Percentiles rank a stretch among this genome's conserved stretches.
Evolutionary conservation across 2,113 vertebrate genomes (phyloP).

Genomic region (Pangasianodon hypophthalmus): DNA sequence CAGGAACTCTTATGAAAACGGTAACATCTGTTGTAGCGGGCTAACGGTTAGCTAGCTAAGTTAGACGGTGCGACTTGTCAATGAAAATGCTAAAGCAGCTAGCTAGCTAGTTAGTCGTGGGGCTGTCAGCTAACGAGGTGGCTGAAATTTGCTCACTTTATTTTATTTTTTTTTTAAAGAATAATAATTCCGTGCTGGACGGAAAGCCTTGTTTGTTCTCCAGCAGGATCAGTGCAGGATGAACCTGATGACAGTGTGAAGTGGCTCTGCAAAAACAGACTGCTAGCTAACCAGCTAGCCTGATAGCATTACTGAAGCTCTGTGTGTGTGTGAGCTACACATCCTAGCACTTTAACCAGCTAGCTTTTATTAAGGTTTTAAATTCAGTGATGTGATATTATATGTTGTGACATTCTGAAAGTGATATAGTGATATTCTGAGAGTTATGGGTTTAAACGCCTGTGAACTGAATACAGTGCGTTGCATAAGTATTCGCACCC

Average conservation of each 20-base stretch:
- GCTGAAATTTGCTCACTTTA: background rate
- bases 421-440: background rate
- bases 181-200: background rate
- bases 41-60: constrained; percentile 4
- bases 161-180: background rate
- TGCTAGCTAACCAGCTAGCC: background rate
- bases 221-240: too few relatives aligned
- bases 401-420: background rate
- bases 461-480: background rate
- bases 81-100: constrained; percentile 12
- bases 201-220: background rate
- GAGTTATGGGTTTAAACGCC: background rate
- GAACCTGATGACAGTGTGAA: background rate
- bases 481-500: background rate
- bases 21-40: background rate
- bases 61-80: constrained; percentile 17
- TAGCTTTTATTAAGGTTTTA: background rate
- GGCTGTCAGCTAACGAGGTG: background rate
- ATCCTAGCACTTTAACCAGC: background rate
- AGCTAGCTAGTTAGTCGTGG: background rate
- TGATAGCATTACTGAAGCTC: background rate
- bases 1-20: background rate
- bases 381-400: too few relatives aligned
- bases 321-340: background rate
- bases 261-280: background rate